phyloP scores from a whole-genome alignment of 2,888 invertebrate species.

The Luperina nickerlii region DNA sequence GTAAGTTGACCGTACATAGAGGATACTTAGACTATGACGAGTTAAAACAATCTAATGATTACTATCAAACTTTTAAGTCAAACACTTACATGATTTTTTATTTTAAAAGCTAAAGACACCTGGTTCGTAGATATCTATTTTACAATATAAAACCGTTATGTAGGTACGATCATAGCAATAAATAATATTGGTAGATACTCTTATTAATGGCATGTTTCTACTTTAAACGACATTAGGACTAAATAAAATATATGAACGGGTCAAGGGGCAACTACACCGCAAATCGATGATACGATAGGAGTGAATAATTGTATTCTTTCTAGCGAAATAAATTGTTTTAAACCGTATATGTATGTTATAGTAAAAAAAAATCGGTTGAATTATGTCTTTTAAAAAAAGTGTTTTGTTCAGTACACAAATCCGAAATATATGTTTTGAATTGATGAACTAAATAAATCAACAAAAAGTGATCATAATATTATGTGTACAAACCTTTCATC shows the following conservation, averaged over 20 bases:
- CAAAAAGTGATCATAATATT: background rate
- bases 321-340: background rate
- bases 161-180: slow-evolving; percentile 6
- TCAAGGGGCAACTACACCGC: slow-evolving; percentile 20
- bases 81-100: background rate
- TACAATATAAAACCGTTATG: slow-evolving; percentile 23
- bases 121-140: background rate
- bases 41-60: background rate
- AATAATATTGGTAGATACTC: slow-evolving; percentile 20
- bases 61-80: background rate
- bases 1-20: background rate
- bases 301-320: background rate
- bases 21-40: too few species aligned
- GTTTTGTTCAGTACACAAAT: background rate
- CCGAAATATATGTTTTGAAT: background rate
- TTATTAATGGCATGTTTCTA: slow-evolving; percentile 10
- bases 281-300: slow-evolving; percentile 18
- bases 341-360: background rate
- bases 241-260: slow-evolving; percentile 12
- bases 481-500: background rate
- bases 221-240: background rate
- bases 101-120: slow-evolving; percentile 20
- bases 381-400: too few species aligned
- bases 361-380: background rate
- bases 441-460: background rate